Evolutionary conservation across 2,888 invertebrate genomes (phyloP), one percentile per base, ranked within the genome.

Genomic region (Flexamia atlantica): DNA sequence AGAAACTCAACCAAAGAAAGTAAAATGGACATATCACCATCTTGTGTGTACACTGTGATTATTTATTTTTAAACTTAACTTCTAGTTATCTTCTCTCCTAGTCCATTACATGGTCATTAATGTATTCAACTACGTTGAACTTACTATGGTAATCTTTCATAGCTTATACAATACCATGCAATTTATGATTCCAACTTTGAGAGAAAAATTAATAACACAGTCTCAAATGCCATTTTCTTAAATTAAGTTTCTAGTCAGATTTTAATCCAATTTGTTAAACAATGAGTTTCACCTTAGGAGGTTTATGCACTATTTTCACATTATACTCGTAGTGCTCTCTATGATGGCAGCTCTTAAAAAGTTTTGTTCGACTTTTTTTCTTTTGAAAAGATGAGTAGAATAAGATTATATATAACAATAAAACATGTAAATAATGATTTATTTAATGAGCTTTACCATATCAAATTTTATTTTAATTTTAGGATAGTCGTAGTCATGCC

Each of bases 361-460:
- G 23, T 53, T 7, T 53, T 53, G 3, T 53, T 53, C 5, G 7
- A n/a, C n/a, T n/a, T 28, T 64, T 23, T 7, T 28, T 28, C 14
- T 64, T 28, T 14, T 57, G 57, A 57, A 28, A 57, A 23, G 9
- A 57, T 23, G 57, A 50, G 17, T 14, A 50, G 50, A 50, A 10
- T 57, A 57, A 50, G 50, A 50, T 50, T 57, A 57, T 23, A 23
- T 23, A 23, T 3, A n/a, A 64, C 9, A n/a, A 64, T 64, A 17
- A 64, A 28, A 64, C 20, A 64, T 25, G 64, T 64, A 64, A 7
- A 64, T 23, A 20, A 23, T 28, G 14, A 64, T 28, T 64, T 25
- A 64, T 64, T 64, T 64, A 28, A 64, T 30, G 30, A 64, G 64
- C 64, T 64, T 64, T 64, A 64, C 64, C 64, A 64, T 64, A 64